These are phyloP conservation scores for Anthopleura xanthogrammica DNA, from an alignment of 92 coral and sea anemone species.

Conservation along the genomic window DNA sequence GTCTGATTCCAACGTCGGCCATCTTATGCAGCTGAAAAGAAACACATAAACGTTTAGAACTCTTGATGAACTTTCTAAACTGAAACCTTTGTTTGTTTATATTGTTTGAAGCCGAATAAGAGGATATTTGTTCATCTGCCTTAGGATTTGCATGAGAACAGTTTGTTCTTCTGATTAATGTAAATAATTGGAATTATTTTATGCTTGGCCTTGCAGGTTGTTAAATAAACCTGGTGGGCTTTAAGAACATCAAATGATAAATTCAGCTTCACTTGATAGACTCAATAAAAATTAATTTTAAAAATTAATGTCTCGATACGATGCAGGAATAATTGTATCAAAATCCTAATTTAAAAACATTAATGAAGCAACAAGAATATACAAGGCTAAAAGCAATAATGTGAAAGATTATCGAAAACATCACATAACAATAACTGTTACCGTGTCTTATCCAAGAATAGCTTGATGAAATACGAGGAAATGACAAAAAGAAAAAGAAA, in stretches of 20 bases:
- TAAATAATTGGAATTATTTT: background rate
- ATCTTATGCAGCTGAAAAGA: constrained; percentile 27
- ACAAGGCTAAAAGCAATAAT: no score
- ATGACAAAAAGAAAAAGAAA: no score
- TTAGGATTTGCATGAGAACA: background rate
- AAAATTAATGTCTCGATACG: background rate
- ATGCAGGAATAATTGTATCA: no score
- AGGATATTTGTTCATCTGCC: background rate
- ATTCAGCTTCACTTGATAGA: background rate
- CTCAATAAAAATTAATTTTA: background rate
- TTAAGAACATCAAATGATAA: background rate
- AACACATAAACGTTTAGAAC: no score
- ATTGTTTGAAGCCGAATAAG: background rate
- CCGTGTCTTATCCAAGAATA: no score
- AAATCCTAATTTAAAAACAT: no score
- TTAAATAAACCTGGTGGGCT: background rate
- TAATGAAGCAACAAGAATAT: no score
- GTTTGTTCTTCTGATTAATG: background rate
- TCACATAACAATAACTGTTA: no score
- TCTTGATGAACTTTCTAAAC: background rate
- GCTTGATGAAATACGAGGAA: no score
- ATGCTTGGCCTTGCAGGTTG: background rate
- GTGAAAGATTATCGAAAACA: no score
- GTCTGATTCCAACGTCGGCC: constrained; percentile 39
- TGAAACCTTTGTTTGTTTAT: background rate